Percentiles rank a stretch among this genome's conserved stretches.
These are phyloP conservation scores for Acropora yongei DNA, from an alignment of 64 coral and sea anemone genomes.

Conservation along the genomic window DNA sequence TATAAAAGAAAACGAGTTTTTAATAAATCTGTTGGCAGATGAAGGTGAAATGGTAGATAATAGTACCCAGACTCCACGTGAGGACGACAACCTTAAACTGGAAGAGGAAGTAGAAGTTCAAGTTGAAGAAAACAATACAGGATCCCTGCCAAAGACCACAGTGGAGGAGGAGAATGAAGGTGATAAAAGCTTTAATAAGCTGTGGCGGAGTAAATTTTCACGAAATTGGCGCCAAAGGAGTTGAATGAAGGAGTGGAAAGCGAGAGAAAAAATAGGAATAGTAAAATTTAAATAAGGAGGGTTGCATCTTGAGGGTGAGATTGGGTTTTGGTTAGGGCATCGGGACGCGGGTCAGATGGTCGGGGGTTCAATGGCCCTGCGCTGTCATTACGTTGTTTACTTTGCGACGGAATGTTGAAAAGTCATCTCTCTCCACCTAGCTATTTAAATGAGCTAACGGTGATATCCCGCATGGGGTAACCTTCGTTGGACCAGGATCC, in stretches of 20 bases:
- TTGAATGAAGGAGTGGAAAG: neutral
- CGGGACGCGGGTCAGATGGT: no score
- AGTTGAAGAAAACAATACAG: neutral
- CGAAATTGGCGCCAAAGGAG: neutral
- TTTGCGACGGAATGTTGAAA: no score
- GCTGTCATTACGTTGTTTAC: no score
- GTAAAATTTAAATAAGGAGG: no score
- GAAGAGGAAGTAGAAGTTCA: conserved; percentile 10
- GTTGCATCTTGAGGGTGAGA: no score
- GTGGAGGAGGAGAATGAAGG: conserved; percentile 14
- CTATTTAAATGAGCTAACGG: no score
- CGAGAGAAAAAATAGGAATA: neutral
- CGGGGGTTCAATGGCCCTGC: no score
- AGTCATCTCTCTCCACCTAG: no score
- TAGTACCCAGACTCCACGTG: conserved; percentile 83
- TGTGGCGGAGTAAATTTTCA: neutral
- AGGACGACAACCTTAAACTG: neutral
- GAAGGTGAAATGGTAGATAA: conserved; percentile 60
- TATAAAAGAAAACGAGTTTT: no score
- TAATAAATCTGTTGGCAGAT: conserved; percentile 34
- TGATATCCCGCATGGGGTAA: no score
- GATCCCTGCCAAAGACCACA: neutral
- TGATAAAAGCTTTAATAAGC: neutral
- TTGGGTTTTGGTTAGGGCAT: no score
- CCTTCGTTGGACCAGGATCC: no score